phyloP scores from a whole-genome alignment of 1,140 invertebrate genomes.

The Tyrophagus putrescentiae region DNA sequence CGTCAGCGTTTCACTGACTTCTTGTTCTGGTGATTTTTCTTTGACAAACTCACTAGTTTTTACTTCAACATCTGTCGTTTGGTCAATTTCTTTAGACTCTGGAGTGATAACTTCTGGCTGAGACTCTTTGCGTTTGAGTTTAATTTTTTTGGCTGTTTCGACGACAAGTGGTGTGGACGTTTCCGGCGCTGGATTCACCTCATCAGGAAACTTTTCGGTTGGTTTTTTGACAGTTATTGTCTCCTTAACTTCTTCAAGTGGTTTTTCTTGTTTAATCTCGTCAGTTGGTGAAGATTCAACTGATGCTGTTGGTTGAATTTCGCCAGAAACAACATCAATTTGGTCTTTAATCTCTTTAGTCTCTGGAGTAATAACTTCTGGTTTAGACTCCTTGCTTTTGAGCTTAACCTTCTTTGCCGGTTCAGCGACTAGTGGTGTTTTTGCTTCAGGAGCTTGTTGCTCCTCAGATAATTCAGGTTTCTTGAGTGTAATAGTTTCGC shows the following conservation, averaged over 20 bases:
- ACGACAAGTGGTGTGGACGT: conserved; percentile 29
- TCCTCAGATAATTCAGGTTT: background rate
- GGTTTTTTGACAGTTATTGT: conserved; percentile 39
- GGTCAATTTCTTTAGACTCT: conserved; percentile 26
- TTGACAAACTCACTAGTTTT: conserved; percentile 17
- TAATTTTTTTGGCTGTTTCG: conserved; percentile 34
- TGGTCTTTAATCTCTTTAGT: background rate
- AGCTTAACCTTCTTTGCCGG: background rate
- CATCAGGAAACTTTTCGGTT: conserved; percentile 36
- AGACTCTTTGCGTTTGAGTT: conserved; percentile 34
- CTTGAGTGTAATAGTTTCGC: background rate
- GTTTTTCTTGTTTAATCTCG: conserved; percentile 27
- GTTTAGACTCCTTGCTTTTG: conserved; percentile 23
- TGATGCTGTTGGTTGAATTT: background rate
- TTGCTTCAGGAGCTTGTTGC: conserved; percentile 30
- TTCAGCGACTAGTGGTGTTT: conserved; percentile 23
- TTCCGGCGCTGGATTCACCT: conserved; percentile 36
- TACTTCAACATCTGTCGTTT: conserved; percentile 16
- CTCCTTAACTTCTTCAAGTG: conserved; percentile 29
- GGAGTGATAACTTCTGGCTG: background rate
- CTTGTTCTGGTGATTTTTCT: conserved; percentile 11
- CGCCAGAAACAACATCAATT: background rate
- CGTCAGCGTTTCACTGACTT: conserved; percentile 26
- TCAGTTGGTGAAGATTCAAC: conserved; percentile 29
- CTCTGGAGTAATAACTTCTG: background rate